A percentile compares a stretch with the other conserved stretches of the same genome.
These are phyloP conservation scores for Myotis myotis DNA, from an alignment of 2,797 vertebrate genomes.

Conservation along the genomic window DNA sequence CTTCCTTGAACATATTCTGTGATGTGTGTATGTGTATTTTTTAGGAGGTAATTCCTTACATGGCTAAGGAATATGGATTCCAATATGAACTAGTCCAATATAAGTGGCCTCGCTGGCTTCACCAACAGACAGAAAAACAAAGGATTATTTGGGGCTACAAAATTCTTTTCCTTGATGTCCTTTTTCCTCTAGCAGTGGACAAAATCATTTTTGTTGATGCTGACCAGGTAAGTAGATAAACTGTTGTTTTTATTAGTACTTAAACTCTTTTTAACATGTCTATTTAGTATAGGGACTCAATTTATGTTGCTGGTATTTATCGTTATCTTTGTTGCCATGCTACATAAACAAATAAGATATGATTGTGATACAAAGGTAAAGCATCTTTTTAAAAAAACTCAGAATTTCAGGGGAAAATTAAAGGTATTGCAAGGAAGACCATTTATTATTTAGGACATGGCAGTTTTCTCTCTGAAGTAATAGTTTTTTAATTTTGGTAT, in stretches of 20 bases:
- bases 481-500: background rate
- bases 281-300: background rate
- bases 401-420: background rate
- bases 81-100: conserved; percentile 97
- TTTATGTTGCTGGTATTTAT: background rate
- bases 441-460: background rate
- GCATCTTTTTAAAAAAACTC: background rate
- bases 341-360: background rate
- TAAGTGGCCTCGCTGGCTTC: conserved; percentile 97
- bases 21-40: background rate
- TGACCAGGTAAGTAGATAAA: conserved; percentile 90
- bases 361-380: background rate
- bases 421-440: background rate
- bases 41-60: conserved; percentile 94
- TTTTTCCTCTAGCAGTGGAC: conserved; percentile 96
- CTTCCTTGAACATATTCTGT: background rate
- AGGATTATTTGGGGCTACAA: conserved; percentile 99
- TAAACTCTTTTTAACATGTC: background rate
- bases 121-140: conserved; percentile 97
- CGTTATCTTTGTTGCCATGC: background rate
- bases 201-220: conserved; percentile 99
- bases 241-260: background rate
- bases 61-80: conserved; percentile 93
- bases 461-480: background rate
- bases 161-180: conserved; percentile 98